Percentiles rank a stretch among this genome's conserved stretches.
These are phyloP conservation scores for Mastomys natalensis DNA, from an alignment of 2,113 vertebrate genomes.

Conservation along the genomic window DNA sequence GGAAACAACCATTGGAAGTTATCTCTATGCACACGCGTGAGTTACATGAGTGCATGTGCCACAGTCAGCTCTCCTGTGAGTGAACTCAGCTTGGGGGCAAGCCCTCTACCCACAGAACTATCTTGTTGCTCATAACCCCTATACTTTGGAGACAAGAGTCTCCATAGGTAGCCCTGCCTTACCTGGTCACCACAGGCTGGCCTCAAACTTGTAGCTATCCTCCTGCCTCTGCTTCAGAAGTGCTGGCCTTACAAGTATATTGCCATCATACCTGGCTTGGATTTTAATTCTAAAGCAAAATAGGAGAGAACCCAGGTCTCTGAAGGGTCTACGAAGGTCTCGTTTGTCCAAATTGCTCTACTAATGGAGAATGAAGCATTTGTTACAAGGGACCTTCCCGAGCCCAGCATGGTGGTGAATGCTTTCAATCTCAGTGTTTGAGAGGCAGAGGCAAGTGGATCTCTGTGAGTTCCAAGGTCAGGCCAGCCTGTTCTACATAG, in stretches of 20 bases:
- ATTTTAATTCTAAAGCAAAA: constrained; percentile 16
- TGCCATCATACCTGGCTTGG: too few relatives aligned
- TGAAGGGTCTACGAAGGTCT: background rate
- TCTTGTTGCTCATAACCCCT: background rate
- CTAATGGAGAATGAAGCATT: background rate
- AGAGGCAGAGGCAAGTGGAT: background rate
- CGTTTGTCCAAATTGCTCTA: constrained; percentile 24
- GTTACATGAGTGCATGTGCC: background rate
- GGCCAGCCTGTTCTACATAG: background rate
- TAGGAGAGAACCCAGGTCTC: constrained; percentile 14
- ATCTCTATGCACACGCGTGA: background rate
- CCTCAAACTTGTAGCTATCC: background rate
- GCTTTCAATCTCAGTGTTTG: background rate
- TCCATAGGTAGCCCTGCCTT: background rate
- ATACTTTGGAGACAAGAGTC: background rate
- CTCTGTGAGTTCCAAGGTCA: background rate
- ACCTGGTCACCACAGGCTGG: too few relatives aligned
- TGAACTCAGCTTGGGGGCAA: background rate
- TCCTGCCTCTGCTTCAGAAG: background rate
- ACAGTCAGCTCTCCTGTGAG: background rate
- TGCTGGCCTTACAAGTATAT: too few relatives aligned
- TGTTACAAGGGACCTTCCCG: background rate
- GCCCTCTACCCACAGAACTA: background rate
- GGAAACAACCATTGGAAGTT: background rate
- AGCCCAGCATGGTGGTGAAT: background rate